Conservation (phyloP, 2,113 vertebrate genomes). For the Entomyzon cyanotis region DNA sequence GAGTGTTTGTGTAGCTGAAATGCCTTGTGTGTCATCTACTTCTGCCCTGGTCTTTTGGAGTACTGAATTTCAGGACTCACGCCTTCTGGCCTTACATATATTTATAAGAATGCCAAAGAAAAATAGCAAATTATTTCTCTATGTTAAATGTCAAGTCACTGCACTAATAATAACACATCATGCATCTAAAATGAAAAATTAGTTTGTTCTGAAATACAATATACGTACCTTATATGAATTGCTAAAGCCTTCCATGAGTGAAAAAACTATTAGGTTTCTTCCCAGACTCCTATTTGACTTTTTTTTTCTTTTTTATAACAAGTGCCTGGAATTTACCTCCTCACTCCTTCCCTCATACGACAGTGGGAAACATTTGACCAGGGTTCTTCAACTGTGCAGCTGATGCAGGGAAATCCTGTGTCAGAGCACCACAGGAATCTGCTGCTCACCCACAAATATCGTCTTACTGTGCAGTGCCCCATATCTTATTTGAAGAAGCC, state of each 20-base stretch:
- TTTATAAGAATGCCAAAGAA: not conserved
- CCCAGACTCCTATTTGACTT: not conserved
- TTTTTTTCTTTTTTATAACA: not conserved
- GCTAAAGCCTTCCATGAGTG: not conserved
- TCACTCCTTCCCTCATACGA: not conserved
- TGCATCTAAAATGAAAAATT: not conserved
- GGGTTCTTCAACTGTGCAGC: not conserved
- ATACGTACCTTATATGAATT: not conserved
- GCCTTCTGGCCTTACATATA: not conserved
- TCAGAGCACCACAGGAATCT: not conserved
- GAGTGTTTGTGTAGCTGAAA: conserved; percentile 56
- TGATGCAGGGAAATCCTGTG: not conserved
- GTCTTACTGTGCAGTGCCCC: not conserved
- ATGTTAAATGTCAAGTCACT: conserved; percentile 9
- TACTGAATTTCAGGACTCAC: not conserved
- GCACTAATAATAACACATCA: not conserved
- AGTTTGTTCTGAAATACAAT: conserved; percentile 12
- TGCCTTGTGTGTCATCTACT: conserved; percentile 12
- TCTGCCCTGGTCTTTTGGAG: not conserved
- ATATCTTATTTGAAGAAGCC: not conserved
- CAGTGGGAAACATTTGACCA: not conserved
- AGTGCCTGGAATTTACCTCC: conserved; percentile 17
- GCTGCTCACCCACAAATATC: not conserved
- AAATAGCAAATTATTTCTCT: conserved; percentile 29
- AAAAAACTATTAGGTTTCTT: conserved; percentile 33